Evolutionary conservation across 2,888 invertebrate species (phyloP).

Genomic region (Dinocampus coccinellae): DNA sequence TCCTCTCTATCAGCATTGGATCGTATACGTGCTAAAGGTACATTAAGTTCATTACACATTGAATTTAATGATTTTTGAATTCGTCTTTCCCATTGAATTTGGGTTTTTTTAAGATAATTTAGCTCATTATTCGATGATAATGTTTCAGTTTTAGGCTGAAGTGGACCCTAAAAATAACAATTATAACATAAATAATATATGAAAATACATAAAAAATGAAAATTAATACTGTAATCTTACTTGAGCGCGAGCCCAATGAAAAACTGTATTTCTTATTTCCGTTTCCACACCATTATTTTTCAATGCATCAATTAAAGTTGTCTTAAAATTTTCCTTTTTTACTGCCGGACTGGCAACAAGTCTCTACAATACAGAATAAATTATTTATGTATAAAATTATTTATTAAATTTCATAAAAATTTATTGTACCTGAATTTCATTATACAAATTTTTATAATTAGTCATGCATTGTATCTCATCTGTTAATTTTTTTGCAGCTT

Average conservation of each 20-base stretch:
- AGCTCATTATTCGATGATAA: slow-evolving; percentile 51
- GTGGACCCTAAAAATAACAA: slow-evolving; percentile 48
- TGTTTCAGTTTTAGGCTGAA: slow-evolving; percentile 42
- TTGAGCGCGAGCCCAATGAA: slow-evolving; percentile 81
- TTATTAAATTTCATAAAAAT: not conserved
- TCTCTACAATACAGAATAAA: slow-evolving; percentile 72
- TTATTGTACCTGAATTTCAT: slow-evolving; percentile 81
- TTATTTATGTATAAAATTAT: not conserved
- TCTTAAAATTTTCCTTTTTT: slow-evolving; percentile 83
- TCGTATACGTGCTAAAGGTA: slow-evolving; percentile 84
- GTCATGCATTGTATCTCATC: slow-evolving; percentile 82
- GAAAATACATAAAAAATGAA: not conserved
- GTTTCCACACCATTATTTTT: slow-evolving; percentile 85
- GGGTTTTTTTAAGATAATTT: slow-evolving; percentile 85
- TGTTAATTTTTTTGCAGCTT: slow-evolving; percentile 83
- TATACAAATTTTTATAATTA: slow-evolving; percentile 81
- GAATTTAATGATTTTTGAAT: slow-evolving; percentile 95
- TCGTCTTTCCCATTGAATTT: slow-evolving; percentile 92
- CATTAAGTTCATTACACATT: slow-evolving; percentile 92
- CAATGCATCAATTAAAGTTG: slow-evolving; percentile 81
- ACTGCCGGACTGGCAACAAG: slow-evolving; percentile 83
- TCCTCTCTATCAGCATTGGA: slow-evolving; percentile 85
- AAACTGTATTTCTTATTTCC: slow-evolving; percentile 86
- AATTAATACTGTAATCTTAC: slow-evolving; percentile 41
- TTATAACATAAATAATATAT: not conserved